Conservation (phyloP, 2,888 invertebrate genomes). For the Blera fallax region DNA sequence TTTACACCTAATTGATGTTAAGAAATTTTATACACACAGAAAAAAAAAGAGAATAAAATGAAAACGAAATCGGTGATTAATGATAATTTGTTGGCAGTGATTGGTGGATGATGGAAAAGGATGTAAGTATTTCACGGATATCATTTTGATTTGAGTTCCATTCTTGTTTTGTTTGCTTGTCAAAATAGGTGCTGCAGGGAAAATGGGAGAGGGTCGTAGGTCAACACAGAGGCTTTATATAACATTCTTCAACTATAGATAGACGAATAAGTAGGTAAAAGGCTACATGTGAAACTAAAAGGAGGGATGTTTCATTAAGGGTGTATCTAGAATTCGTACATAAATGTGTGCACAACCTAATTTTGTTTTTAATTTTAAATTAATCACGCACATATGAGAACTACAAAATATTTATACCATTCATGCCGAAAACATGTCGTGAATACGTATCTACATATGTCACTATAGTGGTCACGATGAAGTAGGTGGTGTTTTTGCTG, state of each 20-base stretch:
- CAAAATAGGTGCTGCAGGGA: conserved; percentile 57
- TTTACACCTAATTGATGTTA: conserved; percentile 72
- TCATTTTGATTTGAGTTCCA: conserved; percentile 69
- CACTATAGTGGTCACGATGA: too few relatives aligned
- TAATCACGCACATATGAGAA: too few relatives aligned
- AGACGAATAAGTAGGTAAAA: neutral
- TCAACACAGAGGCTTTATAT: neutral
- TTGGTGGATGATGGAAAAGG: conserved; percentile 71
- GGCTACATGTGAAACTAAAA: too few relatives aligned
- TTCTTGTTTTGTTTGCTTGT: conserved; percentile 64
- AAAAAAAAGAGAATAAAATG: conserved; percentile 7
- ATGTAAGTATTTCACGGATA: conserved; percentile 70
- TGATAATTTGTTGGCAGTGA: conserved; percentile 69
- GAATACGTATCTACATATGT: too few relatives aligned
- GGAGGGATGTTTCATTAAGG: too few relatives aligned
- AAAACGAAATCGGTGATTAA: conserved; percentile 63
- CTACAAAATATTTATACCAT: too few relatives aligned
- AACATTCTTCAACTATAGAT: neutral
- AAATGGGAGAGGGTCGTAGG: neutral
- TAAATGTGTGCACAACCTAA: too few relatives aligned
- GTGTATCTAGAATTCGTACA: too few relatives aligned
- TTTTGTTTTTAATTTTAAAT: too few relatives aligned
- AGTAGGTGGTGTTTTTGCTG: too few relatives aligned
- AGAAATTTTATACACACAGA: conserved; percentile 35
- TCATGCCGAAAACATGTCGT: too few relatives aligned